Evolutionary conservation across 2,797 vertebrate genomes (phyloP), one percentile per base, ranked within the genome.

Genomic region (Dendrocincla tyrannina): DNA sequence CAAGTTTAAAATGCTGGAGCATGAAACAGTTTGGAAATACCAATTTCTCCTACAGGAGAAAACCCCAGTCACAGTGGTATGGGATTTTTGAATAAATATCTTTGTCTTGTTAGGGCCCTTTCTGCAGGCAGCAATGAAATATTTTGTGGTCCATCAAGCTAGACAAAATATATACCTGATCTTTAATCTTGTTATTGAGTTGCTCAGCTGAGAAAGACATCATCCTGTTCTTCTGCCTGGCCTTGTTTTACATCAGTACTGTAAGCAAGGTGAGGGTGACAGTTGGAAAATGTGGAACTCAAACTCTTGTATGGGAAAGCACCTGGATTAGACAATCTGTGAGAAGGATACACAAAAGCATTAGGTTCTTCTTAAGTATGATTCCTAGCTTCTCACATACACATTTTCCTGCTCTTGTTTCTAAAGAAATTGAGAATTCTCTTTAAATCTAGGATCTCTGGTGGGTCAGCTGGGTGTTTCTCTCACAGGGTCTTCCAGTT

Each of bases 251-350:
- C 41, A 56, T 59, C 44, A 53, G 12, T 23, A 68, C 13, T 18
- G 1, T 32, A 68, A 46, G 19, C 16, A 68, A 33, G 15, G 41
- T 1, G 3, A 55, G 11, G 0, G 2, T 44, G n/a, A 28, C 2
- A 2, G 8, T 0, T 9, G 9, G 42, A 63, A 67, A 86, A 42
- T 18, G 8, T 42, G 25, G 17, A 91, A 91, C 84, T 58, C 19
- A 58, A 49, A n/a, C 3, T n/a, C 24, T 42, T 5, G 0, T 15
- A 55, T 59, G 35, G 50, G 42, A 69, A 88, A 91, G 8, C 3
- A 88, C 17, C 5, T 75, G 41, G 25, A 55, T 78, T 87, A 46
- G n/a, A 22, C 28, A 63, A 69, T 55, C 17, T 32, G 16, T 39
- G 19, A 76, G 41, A 72, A 66, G 5, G 9, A 44, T 44, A 50